phyloP scores from a whole-genome alignment of 2,888 invertebrate genomes.

The Physocephala rufipes region DNA sequence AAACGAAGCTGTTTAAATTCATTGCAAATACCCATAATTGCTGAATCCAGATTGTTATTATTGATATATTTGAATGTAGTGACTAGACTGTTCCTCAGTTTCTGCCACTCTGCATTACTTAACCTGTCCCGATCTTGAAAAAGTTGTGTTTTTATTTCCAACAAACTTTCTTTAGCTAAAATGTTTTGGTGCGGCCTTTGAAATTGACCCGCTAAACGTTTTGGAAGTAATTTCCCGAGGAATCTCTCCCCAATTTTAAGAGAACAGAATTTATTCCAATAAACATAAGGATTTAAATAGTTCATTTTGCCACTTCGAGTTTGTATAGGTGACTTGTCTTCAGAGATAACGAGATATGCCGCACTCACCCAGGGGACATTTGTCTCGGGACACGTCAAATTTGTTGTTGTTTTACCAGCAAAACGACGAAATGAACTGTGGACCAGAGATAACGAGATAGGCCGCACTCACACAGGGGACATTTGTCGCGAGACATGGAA shows the following conservation, averaged over 20 bases:
- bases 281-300: background rate
- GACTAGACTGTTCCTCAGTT: conserved; percentile 50
- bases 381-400: too few relatives aligned
- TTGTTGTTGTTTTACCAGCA: too few relatives aligned
- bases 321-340: too few relatives aligned
- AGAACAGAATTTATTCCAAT: background rate
- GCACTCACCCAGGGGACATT: too few relatives aligned
- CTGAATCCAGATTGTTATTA: conserved; percentile 70
- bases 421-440: too few relatives aligned
- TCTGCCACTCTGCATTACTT: conserved; percentile 53
- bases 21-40: conserved; percentile 69
- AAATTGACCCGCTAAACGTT: conserved; percentile 47
- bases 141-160: conserved; percentile 47
- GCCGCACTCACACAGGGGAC: too few relatives aligned
- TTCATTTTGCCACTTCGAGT: conserved; percentile 22
- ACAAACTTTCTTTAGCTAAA: conserved; percentile 48
- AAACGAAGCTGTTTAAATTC: conserved; percentile 65
- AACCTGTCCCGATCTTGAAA: conserved; percentile 46
- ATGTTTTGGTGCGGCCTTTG: conserved; percentile 46
- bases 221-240: background rate
- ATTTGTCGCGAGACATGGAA: too few relatives aligned
- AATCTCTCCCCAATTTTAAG: conserved; percentile 12
- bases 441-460: too few relatives aligned
- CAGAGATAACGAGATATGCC: too few relatives aligned
- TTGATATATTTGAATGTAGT: conserved; percentile 53